Conservation (phyloP, 2,113 vertebrate genomes). For the Tragelaphus scriptus region DNA sequence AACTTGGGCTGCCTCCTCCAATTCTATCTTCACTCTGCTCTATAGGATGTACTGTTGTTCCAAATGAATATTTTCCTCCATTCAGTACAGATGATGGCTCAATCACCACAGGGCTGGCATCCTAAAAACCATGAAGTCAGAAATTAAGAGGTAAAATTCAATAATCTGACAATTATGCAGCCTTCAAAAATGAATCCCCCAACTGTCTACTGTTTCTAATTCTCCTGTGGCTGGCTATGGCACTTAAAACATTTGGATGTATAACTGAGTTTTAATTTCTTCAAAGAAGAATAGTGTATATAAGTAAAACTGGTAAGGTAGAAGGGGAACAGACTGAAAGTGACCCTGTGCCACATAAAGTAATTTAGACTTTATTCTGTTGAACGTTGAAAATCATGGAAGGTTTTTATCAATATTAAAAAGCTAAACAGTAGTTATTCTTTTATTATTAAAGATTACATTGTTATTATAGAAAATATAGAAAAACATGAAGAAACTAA, state of each 20-base stretch:
- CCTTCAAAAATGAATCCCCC: background rate
- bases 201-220: conserved; percentile 7
- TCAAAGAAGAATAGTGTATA: background rate
- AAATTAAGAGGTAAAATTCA: conserved; percentile 24
- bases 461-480: background rate
- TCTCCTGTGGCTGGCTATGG: background rate
- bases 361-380: background rate
- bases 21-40: conserved; percentile 83
- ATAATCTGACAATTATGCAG: background rate
- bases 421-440: background rate
- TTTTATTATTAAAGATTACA: background rate
- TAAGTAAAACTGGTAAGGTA: background rate
- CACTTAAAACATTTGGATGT: conserved; percentile 34
- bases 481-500: background rate
- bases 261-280: background rate
- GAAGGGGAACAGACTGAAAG: background rate
- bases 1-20: conserved; percentile 78
- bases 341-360: background rate
- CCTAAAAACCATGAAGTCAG: conserved; percentile 78
- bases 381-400: background rate
- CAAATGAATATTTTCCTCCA: conserved; percentile 83
- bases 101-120: conserved; percentile 91
- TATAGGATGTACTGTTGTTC: conserved; percentile 72
- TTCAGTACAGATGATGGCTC: conserved; percentile 91
- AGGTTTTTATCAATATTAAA: background rate